Base-by-base conservation (phyloP, 2,113 vertebrate species). In the Bolborhynchus lineola region DNA sequence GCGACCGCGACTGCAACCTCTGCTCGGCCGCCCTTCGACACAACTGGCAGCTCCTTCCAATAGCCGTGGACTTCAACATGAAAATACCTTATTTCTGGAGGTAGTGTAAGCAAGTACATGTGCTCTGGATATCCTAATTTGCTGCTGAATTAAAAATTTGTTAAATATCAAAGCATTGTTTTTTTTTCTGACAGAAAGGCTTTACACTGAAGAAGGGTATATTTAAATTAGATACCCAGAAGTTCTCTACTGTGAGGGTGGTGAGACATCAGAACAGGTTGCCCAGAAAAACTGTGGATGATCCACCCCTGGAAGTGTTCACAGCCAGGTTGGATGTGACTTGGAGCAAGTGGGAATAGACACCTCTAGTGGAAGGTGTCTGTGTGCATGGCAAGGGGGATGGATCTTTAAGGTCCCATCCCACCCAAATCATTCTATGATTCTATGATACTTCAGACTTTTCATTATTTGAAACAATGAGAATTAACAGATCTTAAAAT, bases 71-170 rank as follows among this genome's bases (percentile, higher is more conserved):
- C 41, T 47, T 23, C 44, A 11, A 6, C 41, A 15, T 1, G 9
- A 41, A 44, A 39, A 52, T 4, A 29, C 7, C 28, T 25, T 7
- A 1, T 0, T 35, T 16, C 52, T 2, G 19, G 21, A 3, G 10
- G 1, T 3, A 2, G 2, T 6, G 4, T 7, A 57, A 3, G n/a
- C 4, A 33, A 4, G 35, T 6, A 15, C 13, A 2, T 1, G 14
- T 1, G 25, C 24, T 21, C 39, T 2, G 9, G 18, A 0, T 0
- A 28, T 1, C 16, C 16, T 2, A 28, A 52, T 5, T 19, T 24
- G 26, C 16, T 9, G 37, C 18, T 16, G 28, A 13, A 6, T 3
- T 18, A 4, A 29, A 47, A 13, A 20, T 5, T 29, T 0, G 7
- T 3, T 63, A 14, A 57, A 67, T 28, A 63, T 0, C 19, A 35